Evolutionary conservation across 2,113 vertebrate species (phyloP), one percentile per base, ranked within the genome.

Genomic region (Oenanthe melanoleuca): DNA sequence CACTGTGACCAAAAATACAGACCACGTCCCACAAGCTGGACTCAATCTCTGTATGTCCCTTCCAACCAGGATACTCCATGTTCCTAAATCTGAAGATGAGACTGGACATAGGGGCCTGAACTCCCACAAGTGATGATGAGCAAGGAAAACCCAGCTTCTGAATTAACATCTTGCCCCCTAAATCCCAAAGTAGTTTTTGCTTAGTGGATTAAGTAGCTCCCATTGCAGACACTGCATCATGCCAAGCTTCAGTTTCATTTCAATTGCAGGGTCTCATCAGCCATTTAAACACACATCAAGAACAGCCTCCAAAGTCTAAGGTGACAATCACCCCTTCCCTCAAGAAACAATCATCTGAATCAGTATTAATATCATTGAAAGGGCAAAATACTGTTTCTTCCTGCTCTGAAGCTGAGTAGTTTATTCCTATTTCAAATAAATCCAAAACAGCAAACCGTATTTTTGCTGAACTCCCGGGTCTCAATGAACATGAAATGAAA

Each of bases 21-120:
- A 44, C 1, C 15, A 3, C 8, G 8, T 19, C 29, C 14, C 28
- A 20, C 1, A 1, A 9, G 24, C 1, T 53, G 40, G 25, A 34
- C 14, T 47, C 2, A 0, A 31, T 14, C 20, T 55, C 29, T 31
- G 6, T 4, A 20, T 1, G 0, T 34, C 29, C 21, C 21, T 75
- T 61, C 25, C 63, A 69, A 8, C 16, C 23, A 38, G 20, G 52
- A 38, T 37, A 21, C 22, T 55, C n/a, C 37, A 5, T 1, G 3
- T 40, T 44, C n/a, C 24, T n/a, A 24, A 49, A 65, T 14, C 25
- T 65, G 26, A 81, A 64, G 38, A 11, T 42, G 52, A 59, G 14
- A 44, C 20, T 55, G 42, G 29, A 56, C 3, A 1, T 0, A 7
- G 29, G 15, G 33, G 71, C 1, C 1, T 25, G 14, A 52, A 53